Base-by-base conservation (phyloP, 37 sponge, comb jelly and placozoan species). In the Crambe crambe region DNA sequence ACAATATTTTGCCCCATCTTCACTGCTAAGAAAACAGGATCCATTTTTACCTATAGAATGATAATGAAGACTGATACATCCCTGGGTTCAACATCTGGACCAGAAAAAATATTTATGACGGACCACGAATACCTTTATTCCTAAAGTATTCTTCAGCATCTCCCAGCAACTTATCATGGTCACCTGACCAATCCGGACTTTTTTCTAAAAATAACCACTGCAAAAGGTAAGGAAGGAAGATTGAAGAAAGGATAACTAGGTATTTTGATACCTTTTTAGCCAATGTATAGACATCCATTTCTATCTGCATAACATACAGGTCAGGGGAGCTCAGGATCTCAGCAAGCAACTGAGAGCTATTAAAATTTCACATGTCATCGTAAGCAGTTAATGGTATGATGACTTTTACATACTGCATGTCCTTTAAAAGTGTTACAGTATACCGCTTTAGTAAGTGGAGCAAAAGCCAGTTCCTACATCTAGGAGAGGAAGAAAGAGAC, bases 301-400 rank as follows among this genome's bases (percentile, higher is more conserved):
- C 93, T 25, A 92, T 89, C 60, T 92, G 93, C 81, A 92, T 80
- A 26, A 92, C 85, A 75, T 89, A 92, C 26, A 92, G 77, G 36
- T 92, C 82, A 10, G 80, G 85, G 34, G 85, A 83, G 5, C 4
- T 1, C 26, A 92, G 38, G 22, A 87, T 58, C 2, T 84, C 78
- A 27, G 41, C 44, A 22, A 92, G 57, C 3, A 83, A 29, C 0
- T 58, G 81, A 37, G 42, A 15, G 32, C 78, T 89, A 44, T 25
- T 15, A 47, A n/a, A n/a, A n/a, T n/a, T n/a, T n/a, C 51, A 47
- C 6, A 47, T 47, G 12, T 47, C 6, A 47, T 47, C 6, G 51
- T 47, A 47, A 12, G 12, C 12, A 47, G 12, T 47, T 47, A 47
- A 12, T 47, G 51, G 10, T 15, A 12, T 47, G 6, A 22, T 41